Percentiles rank a stretch among this genome's conserved stretches.
These are phyloP conservation scores for Apodemus agrarius DNA, from an alignment of 2,797 vertebrate species.

Conservation along the genomic window DNA sequence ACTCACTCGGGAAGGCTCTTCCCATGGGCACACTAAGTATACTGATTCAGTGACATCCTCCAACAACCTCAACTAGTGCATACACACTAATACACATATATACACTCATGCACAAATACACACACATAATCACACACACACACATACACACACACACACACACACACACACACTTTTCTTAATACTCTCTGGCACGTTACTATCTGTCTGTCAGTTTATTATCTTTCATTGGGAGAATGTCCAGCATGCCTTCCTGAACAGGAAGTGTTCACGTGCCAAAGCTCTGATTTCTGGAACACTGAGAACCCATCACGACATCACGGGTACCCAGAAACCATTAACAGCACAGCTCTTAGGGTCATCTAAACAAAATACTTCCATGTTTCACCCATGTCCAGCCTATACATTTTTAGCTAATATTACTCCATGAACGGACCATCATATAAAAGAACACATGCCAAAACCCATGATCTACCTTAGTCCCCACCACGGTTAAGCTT, in stretches of 20 bases:
- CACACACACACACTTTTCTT: neutral
- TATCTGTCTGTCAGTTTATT: neutral
- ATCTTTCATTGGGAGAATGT: neutral
- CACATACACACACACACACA: neutral
- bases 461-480: neutral
- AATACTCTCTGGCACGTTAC: neutral
- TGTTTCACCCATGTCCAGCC: neutral
- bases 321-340: neutral
- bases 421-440: neutral
- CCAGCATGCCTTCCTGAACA: neutral
- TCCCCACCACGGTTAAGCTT: neutral
- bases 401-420: neutral
- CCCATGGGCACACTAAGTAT: no score
- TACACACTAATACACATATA: neutral
- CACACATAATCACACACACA: neutral
- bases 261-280: neutral
- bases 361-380: neutral
- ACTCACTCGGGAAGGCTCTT: neutral
- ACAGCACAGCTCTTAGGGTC: neutral
- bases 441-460: neutral
- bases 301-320: neutral
- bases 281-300: neutral
- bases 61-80: neutral
- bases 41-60: neutral
- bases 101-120: neutral